phyloP scores from a whole-genome alignment of 2,113 vertebrate species.

The Origma solitaria region DNA sequence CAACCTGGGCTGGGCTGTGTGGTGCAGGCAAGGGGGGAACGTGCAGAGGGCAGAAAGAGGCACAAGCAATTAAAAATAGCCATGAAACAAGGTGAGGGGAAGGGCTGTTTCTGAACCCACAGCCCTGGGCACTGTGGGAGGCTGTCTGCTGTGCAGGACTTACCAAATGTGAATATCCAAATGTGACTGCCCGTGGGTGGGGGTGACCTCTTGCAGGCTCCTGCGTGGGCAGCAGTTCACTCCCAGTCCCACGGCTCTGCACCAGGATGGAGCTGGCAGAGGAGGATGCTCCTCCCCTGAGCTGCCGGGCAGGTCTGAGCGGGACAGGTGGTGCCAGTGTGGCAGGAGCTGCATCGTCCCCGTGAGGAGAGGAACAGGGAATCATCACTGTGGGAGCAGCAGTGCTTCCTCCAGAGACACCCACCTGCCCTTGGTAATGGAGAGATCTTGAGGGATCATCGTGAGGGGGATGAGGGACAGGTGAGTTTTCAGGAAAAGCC shows the following conservation, averaged over 20 bases:
- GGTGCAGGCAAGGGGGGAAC: background rate
- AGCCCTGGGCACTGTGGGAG: background rate
- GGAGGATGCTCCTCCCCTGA: background rate
- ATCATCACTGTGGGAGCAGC: background rate
- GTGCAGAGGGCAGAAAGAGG: background rate
- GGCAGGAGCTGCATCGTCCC: background rate
- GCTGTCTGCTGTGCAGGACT: background rate
- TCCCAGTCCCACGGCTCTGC: background rate
- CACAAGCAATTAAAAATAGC: background rate
- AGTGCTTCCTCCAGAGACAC: background rate
- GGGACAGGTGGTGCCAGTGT: accelerated
- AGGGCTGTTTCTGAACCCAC: background rate
- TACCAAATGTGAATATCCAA: background rate
- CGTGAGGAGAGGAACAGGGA: background rate
- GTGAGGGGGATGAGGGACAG: background rate
- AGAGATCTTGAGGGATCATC: background rate
- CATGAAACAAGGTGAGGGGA: background rate
- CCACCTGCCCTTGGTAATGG: background rate
- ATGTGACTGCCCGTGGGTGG: accelerated
- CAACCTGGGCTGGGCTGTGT: background rate
- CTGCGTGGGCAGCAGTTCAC: background rate
- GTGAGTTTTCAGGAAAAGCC: background rate
- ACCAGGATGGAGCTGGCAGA: background rate
- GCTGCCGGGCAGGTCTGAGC: background rate
- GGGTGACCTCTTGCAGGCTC: background rate